Conservation (phyloP, 23 tunicate species). For the Diplosoma virens region DNA sequence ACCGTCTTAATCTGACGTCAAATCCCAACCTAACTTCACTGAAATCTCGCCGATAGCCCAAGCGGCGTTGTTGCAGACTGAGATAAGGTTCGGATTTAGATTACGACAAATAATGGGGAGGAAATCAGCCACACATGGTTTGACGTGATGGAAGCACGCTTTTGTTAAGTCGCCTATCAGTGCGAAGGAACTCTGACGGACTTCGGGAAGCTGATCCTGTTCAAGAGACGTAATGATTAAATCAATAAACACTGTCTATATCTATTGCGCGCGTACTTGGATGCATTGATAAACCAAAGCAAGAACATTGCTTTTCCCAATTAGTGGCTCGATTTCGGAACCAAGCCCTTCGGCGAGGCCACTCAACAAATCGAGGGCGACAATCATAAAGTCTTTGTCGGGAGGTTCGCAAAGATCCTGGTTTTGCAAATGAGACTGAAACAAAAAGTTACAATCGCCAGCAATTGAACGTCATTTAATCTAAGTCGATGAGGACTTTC, state of each 20-base stretch:
- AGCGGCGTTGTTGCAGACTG: conserved; percentile 98
- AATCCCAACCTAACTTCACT: conserved; percentile 65
- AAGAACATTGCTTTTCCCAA: conserved; percentile 59
- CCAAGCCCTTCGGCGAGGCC: conserved; percentile 99
- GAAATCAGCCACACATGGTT: conserved; percentile 81
- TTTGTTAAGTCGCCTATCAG: conserved; percentile 96
- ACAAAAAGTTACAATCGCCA: no score
- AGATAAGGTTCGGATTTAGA: conserved; percentile 93
- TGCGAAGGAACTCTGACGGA: conserved; percentile 97
- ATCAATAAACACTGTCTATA: not conserved
- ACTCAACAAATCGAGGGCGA: conserved; percentile 88
- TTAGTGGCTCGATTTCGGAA: conserved; percentile 67
- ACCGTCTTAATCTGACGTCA: not conserved
- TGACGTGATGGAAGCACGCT: conserved; percentile 96
- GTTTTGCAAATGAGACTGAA: conserved; percentile 54
- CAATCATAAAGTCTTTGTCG: conserved; percentile 98
- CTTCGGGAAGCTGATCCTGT: conserved; percentile 95
- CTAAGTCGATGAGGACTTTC: no score
- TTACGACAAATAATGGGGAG: conserved; percentile 86
- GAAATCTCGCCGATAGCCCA: conserved; percentile 99
- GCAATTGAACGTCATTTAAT: no score
- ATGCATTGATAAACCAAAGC: conserved; percentile 89
- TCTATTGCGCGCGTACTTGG: conserved; percentile 36
- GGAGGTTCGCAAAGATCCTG: conserved; percentile 87
- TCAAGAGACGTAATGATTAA: not conserved